Conservation (phyloP, 2,888 invertebrate species). For the Saturnia pavonia region DNA sequence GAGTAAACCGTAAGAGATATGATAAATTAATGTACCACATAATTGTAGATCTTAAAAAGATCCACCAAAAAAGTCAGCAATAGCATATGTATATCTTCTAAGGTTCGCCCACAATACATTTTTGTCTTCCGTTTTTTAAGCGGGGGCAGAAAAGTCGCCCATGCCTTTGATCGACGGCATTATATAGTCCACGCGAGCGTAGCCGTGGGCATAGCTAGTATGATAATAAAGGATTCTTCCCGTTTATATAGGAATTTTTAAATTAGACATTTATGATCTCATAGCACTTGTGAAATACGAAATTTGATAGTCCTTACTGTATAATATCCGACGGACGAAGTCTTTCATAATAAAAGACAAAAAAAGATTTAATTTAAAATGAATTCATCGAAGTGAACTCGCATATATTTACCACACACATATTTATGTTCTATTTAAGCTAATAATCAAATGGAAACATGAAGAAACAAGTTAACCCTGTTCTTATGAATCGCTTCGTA, state of each 20-base stretch:
- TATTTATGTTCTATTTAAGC: neutral
- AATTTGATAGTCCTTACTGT: neutral
- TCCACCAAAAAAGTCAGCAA: too few relatives aligned
- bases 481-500: conserved; percentile 11
- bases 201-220: too few relatives aligned
- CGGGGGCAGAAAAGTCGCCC: too few relatives aligned
- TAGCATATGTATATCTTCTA: too few relatives aligned
- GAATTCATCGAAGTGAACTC: neutral
- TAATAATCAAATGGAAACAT: neutral
- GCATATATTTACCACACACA: neutral
- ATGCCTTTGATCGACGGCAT: too few relatives aligned
- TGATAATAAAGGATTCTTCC: neutral
- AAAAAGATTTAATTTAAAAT: neutral
- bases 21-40: too few relatives aligned
- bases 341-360: neutral
- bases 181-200: too few relatives aligned
- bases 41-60: too few relatives aligned
- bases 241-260: neutral
- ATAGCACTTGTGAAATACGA: neutral
- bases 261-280: too few relatives aligned
- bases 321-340: neutral
- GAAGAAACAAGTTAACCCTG: conserved; percentile 3
- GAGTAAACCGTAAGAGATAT: too few relatives aligned
- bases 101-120: too few relatives aligned
- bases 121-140: too few relatives aligned